Evolutionary conservation across 2,113 vertebrate species (phyloP).

Genomic region (Pardalotus punctatus): DNA sequence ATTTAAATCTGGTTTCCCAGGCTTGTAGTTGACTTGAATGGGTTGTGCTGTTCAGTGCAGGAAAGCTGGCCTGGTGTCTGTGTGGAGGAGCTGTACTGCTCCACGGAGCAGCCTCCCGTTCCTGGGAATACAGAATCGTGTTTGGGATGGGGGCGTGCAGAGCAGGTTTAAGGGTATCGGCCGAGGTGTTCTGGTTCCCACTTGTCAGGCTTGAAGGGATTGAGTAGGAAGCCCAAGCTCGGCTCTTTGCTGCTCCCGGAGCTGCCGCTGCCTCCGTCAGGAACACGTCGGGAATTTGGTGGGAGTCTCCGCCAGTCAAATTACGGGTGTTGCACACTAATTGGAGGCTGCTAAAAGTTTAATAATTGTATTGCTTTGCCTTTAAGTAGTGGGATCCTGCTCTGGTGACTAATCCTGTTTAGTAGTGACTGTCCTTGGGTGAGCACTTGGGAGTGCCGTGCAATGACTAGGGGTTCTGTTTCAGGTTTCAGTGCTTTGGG

Average conservation of each 20-base stretch:
- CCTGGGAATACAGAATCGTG: fast-evolving
- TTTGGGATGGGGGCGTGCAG: neutral
- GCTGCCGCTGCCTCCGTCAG: neutral
- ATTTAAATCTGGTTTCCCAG: neutral
- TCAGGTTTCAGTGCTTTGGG: neutral
- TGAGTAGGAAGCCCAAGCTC: fast-evolving
- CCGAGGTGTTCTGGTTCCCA: neutral
- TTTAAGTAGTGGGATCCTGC: slow-evolving; percentile 5
- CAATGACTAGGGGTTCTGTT: neutral
- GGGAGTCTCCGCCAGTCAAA: neutral
- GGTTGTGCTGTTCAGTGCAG: neutral
- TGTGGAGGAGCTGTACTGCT: fast-evolving
- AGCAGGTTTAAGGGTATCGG: neutral
- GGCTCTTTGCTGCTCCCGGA: neutral
- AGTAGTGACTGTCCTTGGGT: neutral
- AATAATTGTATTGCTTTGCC: neutral
- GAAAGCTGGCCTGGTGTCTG: neutral
- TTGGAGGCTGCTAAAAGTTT: neutral
- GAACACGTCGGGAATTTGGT: neutral
- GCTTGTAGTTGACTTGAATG: neutral
- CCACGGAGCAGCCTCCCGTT: fast-evolving
- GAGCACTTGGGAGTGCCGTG: neutral
- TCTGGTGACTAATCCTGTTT: neutral
- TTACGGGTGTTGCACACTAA: neutral
- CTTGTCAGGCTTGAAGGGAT: neutral